Evolutionary conservation across 2,888 invertebrate genomes (phyloP), one percentile per base, ranked within the genome.

Genomic region (Danaus chrysippus): DNA sequence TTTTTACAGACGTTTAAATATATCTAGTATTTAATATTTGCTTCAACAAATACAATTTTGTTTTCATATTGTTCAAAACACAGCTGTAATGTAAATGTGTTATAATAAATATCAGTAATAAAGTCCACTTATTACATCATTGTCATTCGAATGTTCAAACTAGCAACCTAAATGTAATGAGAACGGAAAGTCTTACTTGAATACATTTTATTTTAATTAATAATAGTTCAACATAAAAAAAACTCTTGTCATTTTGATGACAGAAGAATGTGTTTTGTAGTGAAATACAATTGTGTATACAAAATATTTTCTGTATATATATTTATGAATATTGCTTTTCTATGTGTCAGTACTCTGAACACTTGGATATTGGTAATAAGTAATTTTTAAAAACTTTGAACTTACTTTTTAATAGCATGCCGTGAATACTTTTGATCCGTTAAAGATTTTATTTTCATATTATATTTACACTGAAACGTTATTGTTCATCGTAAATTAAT

Each of bases 381-480:
- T 76, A 78, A 81, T 80, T 86, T 86, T 86, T 84, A 83, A 80
- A 75, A 79, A 78, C 70, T 73, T 72, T 76, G 78, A 77, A 78
- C 73, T 75, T 75, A 72, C 70, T 73, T 68, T 54, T 65, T 59
- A 62, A 59, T 55, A 49, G 49, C 3, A 9, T 57, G 58, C 17
- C 34, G 17, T 58, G 55, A 42, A 34, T 19, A 23, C 19, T 64
- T 64, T 70, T 71, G 67, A 67, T 68, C 59, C 57, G 23, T 23
- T 5, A 1, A n/a, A 5, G 1, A 1, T 23, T 23, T 23, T 3
- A 23, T 23, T 23, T 3, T 23, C 23, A 23, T 23, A 23, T 23
- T 23, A 23, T 23, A 23, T 23, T 23, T 23, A 23, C 5, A 23
- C 1, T 23, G 23, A 3, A 23, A 23, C 23, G 23, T 23, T 23